These are phyloP conservation scores for Oncorhynchus tshawytscha DNA, from an alignment of 2,113 vertebrate species.

Conservation along the genomic window DNA sequence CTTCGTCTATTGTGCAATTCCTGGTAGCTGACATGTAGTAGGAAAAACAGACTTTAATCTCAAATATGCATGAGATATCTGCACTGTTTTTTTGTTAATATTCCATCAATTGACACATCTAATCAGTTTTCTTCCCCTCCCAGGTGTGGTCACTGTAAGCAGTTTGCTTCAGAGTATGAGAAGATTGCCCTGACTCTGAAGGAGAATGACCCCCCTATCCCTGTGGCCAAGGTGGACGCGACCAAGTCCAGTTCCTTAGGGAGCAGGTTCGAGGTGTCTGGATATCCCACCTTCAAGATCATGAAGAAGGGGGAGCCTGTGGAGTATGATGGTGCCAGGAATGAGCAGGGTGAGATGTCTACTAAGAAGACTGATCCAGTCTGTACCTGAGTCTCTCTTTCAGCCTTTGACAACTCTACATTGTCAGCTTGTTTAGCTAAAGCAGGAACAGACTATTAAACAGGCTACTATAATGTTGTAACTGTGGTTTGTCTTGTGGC, in stretches of 20 bases:
- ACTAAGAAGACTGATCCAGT: not conserved
- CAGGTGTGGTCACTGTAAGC: slow-evolving; percentile 97
- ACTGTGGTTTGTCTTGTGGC: too few relatives aligned
- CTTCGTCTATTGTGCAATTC: too few relatives aligned
- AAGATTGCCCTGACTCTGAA: slow-evolving; percentile 87
- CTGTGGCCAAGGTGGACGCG: slow-evolving; percentile 93
- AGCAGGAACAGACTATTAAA: too few relatives aligned
- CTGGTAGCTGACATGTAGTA: too few relatives aligned
- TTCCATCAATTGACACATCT: not conserved
- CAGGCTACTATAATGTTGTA: too few relatives aligned
- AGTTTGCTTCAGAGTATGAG: slow-evolving; percentile 94
- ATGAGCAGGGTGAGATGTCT: slow-evolving; percentile 76
- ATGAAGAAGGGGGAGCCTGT: slow-evolving; percentile 90
- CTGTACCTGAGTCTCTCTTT: too few relatives aligned
- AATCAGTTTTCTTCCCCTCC: not conserved
- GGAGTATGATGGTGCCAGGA: slow-evolving; percentile 89
- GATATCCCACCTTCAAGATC: slow-evolving; percentile 96
- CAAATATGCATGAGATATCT: not conserved
- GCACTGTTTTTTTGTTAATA: too few relatives aligned
- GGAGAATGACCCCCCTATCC: slow-evolving; percentile 87
- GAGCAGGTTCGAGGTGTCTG: slow-evolving; percentile 86
- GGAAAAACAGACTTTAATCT: not conserved
- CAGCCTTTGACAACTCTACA: too few relatives aligned
- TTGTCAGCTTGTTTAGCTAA: too few relatives aligned
- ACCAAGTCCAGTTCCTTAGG: slow-evolving; percentile 78